Evolutionary conservation across 1,140 invertebrate species (phyloP).

Genomic region (Drosophila bifasciata): DNA sequence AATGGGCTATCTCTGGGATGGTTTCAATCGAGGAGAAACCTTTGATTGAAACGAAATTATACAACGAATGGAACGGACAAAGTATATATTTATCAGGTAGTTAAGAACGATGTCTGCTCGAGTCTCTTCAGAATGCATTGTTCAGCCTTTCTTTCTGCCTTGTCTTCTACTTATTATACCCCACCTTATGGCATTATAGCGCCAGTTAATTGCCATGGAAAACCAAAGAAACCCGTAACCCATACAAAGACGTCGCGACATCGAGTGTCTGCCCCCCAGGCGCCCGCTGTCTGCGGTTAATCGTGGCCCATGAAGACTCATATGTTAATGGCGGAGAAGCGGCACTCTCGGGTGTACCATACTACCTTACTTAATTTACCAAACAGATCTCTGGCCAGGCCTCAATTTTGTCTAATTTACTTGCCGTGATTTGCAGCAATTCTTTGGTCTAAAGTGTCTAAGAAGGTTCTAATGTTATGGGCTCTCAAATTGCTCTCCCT

Average conservation of each 20-base stretch:
- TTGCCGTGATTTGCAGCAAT: slow-evolving; percentile 80
- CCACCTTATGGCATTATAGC: slow-evolving; percentile 44
- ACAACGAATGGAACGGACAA: too few relatives aligned
- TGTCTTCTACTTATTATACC: slow-evolving; percentile 1
- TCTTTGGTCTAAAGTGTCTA: slow-evolving; percentile 73
- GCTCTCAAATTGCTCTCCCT: slow-evolving; percentile 49
- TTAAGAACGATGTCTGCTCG: too few relatives aligned
- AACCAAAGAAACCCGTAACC: slow-evolving; percentile 36
- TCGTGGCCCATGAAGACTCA: slow-evolving; percentile 37
- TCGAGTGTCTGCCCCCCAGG: slow-evolving; percentile 29
- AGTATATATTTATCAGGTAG: too few relatives aligned
- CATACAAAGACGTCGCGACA: slow-evolving; percentile 53
- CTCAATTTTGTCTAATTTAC: slow-evolving; percentile 73
- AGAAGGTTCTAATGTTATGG: slow-evolving; percentile 80
- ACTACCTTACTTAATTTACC: slow-evolving; percentile 61
- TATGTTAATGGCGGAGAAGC: slow-evolving; percentile 56
- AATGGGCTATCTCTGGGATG: too few relatives aligned
- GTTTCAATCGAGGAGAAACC: too few relatives aligned
- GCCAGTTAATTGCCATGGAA: slow-evolving; percentile 69
- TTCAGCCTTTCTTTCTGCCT: background rate
- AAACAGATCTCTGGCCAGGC: slow-evolving; percentile 45
- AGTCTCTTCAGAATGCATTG: background rate
- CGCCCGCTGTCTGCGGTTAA: slow-evolving; percentile 49
- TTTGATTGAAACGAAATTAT: too few relatives aligned
- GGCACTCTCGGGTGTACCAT: slow-evolving; percentile 24